Conservation (phyloP, 2,113 vertebrate species). For the Atractosteus spatula region DNA sequence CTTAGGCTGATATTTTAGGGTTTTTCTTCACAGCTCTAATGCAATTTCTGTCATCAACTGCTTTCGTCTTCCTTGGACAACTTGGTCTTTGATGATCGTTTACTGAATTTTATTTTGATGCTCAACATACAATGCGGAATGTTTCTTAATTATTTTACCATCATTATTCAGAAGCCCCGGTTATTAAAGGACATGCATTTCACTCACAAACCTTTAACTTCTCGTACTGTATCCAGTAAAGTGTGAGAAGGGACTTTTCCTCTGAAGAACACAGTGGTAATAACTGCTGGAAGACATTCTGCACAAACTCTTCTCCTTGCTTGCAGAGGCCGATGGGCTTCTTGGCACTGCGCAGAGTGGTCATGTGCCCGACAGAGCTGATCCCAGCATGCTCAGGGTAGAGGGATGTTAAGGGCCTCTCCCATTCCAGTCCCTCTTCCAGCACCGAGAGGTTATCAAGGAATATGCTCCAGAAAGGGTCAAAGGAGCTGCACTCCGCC, state of each 20-base stretch:
- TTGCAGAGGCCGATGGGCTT: conserved; percentile 69
- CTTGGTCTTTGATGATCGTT: no score
- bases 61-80: no score
- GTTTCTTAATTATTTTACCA: background rate
- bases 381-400: conserved; percentile 61
- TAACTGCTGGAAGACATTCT: conserved; percentile 70
- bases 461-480: conserved; percentile 64
- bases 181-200: background rate
- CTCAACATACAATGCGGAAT: no score
- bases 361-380: conserved; percentile 74
- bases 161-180: background rate
- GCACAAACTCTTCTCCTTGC: conserved; percentile 85
- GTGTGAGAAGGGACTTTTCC: conserved; percentile 66
- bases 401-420: conserved; percentile 66
- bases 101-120: no score
- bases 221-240: conserved; percentile 85
- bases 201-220: conserved; percentile 77
- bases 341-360: conserved; percentile 51
- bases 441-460: conserved; percentile 81
- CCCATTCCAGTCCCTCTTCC: conserved; percentile 43
- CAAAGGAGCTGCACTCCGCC: conserved; percentile 44
- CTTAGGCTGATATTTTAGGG: no score
- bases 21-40: no score
- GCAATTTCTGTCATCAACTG: no score
- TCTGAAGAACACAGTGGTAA: conserved; percentile 64